Percentiles rank a stretch among this genome's conserved stretches.
These are phyloP conservation scores for Atherix ibis DNA, from an alignment of 2,888 invertebrate genomes.

Conservation along the genomic window DNA sequence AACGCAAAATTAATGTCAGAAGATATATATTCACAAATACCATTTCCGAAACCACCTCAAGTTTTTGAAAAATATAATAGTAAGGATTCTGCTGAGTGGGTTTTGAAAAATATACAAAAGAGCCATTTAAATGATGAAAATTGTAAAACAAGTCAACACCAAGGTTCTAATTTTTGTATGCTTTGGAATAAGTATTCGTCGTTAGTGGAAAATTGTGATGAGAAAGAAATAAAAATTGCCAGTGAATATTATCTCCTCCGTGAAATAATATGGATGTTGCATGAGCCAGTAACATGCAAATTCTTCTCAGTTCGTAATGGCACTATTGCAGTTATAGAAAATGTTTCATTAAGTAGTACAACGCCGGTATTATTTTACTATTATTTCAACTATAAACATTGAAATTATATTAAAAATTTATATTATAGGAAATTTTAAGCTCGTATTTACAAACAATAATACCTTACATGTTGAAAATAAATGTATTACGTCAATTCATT, in stretches of 20 bases:
- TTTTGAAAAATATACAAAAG: too few relatives aligned
- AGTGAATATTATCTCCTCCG: slow-evolving; percentile 25
- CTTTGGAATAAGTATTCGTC: slow-evolving; percentile 24
- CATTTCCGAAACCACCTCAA: too few relatives aligned
- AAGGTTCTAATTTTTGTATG: slow-evolving; percentile 30
- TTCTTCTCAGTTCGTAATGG: slow-evolving; percentile 19
- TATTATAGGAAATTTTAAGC: slow-evolving; percentile 17
- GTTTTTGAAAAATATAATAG: too few relatives aligned
- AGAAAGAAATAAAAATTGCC: too few relatives aligned
- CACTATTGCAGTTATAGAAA: slow-evolving; percentile 16
- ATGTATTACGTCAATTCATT: slow-evolving; percentile 27
- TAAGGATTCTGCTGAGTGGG: too few relatives aligned
- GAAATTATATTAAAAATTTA: neutral
- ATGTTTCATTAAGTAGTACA: slow-evolving; percentile 24
- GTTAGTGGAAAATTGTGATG: too few relatives aligned
- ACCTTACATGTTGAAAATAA: slow-evolving; percentile 21
- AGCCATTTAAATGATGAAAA: too few relatives aligned
- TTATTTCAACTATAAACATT: neutral
- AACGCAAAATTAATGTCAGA: too few relatives aligned
- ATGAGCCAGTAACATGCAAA: slow-evolving; percentile 20
- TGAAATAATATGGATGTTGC: slow-evolving; percentile 30
- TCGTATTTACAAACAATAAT: slow-evolving; percentile 19
- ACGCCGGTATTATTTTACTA: slow-evolving; percentile 18
- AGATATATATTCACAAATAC: too few relatives aligned
- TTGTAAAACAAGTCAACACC: slow-evolving; percentile 24